phyloP scores from a whole-genome alignment of 2,797 vertebrate species.

The Chaetophractus vellerosus region DNA sequence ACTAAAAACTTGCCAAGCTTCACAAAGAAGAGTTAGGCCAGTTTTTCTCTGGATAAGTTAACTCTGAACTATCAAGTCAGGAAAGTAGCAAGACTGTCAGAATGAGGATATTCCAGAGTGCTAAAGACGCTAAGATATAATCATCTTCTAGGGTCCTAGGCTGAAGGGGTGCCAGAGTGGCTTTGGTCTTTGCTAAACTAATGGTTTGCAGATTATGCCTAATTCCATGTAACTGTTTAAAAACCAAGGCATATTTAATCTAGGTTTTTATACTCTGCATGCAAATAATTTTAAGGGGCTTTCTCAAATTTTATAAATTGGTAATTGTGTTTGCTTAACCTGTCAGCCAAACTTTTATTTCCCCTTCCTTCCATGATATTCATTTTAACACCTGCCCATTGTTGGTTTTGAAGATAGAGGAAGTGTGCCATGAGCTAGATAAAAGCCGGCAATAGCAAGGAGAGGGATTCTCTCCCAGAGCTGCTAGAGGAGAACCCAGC shows the following conservation, averaged over 20 bases:
- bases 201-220: not conserved
- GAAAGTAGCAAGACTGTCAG: slow-evolving; percentile 57
- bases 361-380: not conserved
- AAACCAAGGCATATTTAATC: not conserved
- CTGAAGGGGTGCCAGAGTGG: not conserved
- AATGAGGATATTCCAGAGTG: slow-evolving; percentile 49
- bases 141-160: not conserved
- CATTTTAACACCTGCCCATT: not conserved
- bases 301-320: slow-evolving; percentile 46
- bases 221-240: not conserved
- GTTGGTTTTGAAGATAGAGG: not conserved
- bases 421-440: not conserved
- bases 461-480: not conserved
- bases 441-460: not conserved
- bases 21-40: slow-evolving; percentile 76
- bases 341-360: not conserved
- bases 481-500: not conserved
- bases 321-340: slow-evolving; percentile 36
- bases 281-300: slow-evolving; percentile 14
- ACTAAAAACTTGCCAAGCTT: slow-evolving; percentile 83
- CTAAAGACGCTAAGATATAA: not conserved
- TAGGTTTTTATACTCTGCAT: not conserved
- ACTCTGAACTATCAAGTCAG: slow-evolving; percentile 77
- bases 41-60: slow-evolving; percentile 77
- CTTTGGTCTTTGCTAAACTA: not conserved